Evolutionary conservation across 1,140 invertebrate species (phyloP).

Genomic region (Drosophila lacteicornis): DNA sequence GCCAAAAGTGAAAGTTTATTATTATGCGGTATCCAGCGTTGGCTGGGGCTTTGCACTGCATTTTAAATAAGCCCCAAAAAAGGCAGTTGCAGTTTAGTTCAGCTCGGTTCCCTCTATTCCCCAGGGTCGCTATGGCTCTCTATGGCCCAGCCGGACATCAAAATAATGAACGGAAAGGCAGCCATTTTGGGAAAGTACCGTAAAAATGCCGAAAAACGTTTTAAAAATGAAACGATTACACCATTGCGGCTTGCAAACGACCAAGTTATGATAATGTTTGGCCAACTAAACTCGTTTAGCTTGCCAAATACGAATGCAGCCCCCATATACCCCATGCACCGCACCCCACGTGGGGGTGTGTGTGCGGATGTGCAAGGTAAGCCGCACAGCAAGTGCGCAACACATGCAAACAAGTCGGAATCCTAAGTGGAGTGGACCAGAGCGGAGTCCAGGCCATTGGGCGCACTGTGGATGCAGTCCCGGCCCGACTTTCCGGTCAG

Average conservation of each 20-base stretch:
- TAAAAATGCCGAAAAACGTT: conserved; percentile 77
- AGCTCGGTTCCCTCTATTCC: background rate
- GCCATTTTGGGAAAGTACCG: conserved; percentile 44
- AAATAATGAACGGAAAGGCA: conserved; percentile 80
- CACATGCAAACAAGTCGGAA: conserved; percentile 68
- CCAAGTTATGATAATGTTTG: conserved; percentile 82
- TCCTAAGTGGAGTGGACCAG: conserved; percentile 17
- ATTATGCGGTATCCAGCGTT: conserved; percentile 66
- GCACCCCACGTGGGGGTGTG: conserved; percentile 4
- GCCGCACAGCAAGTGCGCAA: conserved; percentile 60
- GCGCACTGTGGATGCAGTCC: conserved; percentile 53
- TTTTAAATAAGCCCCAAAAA: conserved; percentile 33
- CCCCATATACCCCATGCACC: background rate
- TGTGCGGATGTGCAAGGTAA: conserved; percentile 61
- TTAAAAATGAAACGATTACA: conserved; percentile 82
- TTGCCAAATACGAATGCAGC: conserved; percentile 54
- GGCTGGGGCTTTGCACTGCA: conserved; percentile 26
- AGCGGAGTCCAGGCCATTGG: conserved; percentile 49
- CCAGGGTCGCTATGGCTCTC: background rate
- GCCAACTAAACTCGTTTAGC: conserved; percentile 82
- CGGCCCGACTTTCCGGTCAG: conserved; percentile 42
- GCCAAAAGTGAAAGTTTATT: conserved; percentile 72
- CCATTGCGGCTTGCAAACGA: conserved; percentile 81
- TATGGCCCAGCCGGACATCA: conserved; percentile 63
- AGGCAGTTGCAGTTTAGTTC: conserved; percentile 8